Percentiles rank a stretch among this genome's conserved stretches.
phyloP scores from a whole-genome alignment of 2,113 vertebrate species.

The Ptychochromis oligacanthus region DNA sequence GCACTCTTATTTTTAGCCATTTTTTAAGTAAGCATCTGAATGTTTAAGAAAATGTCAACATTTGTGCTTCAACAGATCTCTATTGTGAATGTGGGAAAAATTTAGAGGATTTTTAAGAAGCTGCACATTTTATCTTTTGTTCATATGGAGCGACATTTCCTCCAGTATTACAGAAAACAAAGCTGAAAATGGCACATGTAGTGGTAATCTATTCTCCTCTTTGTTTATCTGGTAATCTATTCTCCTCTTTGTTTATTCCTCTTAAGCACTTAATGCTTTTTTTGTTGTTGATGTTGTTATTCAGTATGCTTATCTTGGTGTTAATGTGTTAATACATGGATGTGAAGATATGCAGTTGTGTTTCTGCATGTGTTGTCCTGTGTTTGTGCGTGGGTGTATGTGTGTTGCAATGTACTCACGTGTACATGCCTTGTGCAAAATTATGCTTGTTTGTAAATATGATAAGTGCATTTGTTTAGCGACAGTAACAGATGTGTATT shows the following conservation, averaged over 20 bases:
- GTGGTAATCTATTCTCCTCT: slow-evolving; percentile 14
- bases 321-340: neutral
- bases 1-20: slow-evolving; percentile 9
- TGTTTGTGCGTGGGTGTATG: slow-evolving; percentile 6
- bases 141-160: neutral
- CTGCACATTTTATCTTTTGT: neutral
- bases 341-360: neutral
- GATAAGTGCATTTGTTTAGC: neutral
- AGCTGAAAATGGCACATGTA: neutral
- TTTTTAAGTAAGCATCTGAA: slow-evolving; percentile 21
- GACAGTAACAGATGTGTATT: neutral
- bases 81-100: slow-evolving; percentile 5
- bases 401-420: neutral
- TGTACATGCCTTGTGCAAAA: slow-evolving; percentile 6
- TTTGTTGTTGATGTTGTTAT: neutral
- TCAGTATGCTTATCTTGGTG: neutral
- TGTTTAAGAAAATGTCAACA: slow-evolving; percentile 36
- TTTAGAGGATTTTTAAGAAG: slow-evolving; percentile 1
- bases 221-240: slow-evolving; percentile 18
- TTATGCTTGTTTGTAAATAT: neutral
- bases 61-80: neutral
- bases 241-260: neutral
- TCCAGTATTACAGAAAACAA: neutral
- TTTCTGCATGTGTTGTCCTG: slow-evolving; percentile 1
- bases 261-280: neutral